Percentiles rank a stretch among this genome's conserved stretches.
These are phyloP conservation scores for Sesia apiformis DNA, from an alignment of 2,888 invertebrate genomes.

Conservation along the genomic window DNA sequence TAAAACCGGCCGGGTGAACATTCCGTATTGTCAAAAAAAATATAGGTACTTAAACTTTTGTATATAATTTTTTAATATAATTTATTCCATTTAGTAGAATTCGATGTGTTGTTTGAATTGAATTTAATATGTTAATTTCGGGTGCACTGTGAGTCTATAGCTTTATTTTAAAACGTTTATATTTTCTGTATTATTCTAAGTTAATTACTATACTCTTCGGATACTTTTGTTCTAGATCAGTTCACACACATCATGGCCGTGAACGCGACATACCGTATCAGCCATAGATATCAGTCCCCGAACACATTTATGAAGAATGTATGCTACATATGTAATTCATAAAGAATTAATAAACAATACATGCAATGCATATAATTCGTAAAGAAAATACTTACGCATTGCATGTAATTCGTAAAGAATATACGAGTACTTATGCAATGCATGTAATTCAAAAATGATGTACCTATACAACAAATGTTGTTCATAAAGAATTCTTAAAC, in stretches of 20 bases:
- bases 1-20: background rate
- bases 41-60: background rate
- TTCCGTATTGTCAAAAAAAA: background rate
- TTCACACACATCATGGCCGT: no score
- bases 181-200: constrained; percentile 10
- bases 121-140: constrained; percentile 31
- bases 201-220: no score
- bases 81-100: background rate
- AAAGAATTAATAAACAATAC: no score
- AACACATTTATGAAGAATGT: no score
- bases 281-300: no score
- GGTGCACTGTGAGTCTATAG: constrained; percentile 44
- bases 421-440: constrained; percentile 3
- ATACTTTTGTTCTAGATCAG: no score
- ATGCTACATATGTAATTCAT: no score
- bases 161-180: constrained; percentile 21
- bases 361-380: no score
- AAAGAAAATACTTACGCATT: no score
- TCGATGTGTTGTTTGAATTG: constrained; percentile 5
- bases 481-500: background rate
- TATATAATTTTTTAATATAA: background rate
- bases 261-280: no score
- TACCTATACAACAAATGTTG: constrained; percentile 9
- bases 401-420: no score
- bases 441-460: constrained; percentile 11